Evolutionary conservation across 1,140 invertebrate genomes (phyloP).

Genomic region (Bombyx mandarina): DNA sequence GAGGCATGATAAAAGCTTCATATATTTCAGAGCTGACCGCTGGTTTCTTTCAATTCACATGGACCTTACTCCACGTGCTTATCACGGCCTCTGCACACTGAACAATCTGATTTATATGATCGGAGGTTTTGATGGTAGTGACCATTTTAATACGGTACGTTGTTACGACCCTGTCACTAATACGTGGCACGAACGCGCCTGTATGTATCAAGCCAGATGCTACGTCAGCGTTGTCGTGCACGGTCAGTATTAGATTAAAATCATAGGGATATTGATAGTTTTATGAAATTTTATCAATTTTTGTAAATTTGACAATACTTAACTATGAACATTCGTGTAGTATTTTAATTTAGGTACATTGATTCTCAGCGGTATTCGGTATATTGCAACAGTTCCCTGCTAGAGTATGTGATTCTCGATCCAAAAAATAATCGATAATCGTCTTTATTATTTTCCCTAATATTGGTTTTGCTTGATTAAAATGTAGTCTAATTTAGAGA

Average conservation of each 20-base stretch:
- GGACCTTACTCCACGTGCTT: slow-evolving; percentile 78
- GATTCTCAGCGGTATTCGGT: no score
- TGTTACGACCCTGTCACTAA: slow-evolving; percentile 77
- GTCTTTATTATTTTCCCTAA: no score
- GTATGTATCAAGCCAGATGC: slow-evolving; percentile 82
- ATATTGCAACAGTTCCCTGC: no score
- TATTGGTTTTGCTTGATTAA: no score
- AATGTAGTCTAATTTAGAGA: no score
- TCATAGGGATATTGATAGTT: no score
- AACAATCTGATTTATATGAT: slow-evolving; percentile 82
- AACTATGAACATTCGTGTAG: no score
- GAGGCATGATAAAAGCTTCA: background rate
- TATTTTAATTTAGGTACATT: no score
- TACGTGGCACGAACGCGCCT: slow-evolving; percentile 77
- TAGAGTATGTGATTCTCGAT: no score
- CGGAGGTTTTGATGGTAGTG: slow-evolving; percentile 81
- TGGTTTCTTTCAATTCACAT: slow-evolving; percentile 76
- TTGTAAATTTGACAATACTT: no score
- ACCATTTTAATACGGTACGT: slow-evolving; percentile 79
- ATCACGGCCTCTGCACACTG: slow-evolving; percentile 80
- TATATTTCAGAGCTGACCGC: slow-evolving; percentile 68
- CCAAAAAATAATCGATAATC: no score
- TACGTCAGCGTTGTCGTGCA: slow-evolving; percentile 83
- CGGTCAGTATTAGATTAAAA: slow-evolving; percentile 43
- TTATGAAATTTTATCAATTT: no score